Evolutionary conservation across 2,797 vertebrate species (phyloP), one percentile per base, ranked within the genome.

Genomic region (Artibeus lituratus): DNA sequence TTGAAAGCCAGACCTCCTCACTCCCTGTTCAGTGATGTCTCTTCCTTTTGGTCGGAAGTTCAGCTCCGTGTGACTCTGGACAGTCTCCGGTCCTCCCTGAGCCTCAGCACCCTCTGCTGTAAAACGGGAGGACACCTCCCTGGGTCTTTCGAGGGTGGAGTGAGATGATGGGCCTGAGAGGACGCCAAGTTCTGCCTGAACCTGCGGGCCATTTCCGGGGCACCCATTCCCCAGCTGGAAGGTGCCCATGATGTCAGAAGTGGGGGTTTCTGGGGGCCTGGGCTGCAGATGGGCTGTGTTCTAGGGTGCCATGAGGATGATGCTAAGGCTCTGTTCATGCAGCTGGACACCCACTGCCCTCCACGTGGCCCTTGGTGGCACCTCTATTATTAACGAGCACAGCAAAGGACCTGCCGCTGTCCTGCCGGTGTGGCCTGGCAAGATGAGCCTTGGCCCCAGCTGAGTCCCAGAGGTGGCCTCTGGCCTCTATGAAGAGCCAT

Each of bases 401-500:
- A 73, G 24, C 72, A 81, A 88, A 86, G 26, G 70, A 59, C 10
- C 0, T 4, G 24, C 26, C n/a, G 22, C 39, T 26, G 10, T 57
- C 73, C 81, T 3, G 1, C 57, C 7, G 6, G 51, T 1, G 15
- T 11, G 78, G 59, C 84, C 42, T 6, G 2, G 86, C 21, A 44
- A 91, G 93, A 82, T 67, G 78, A 92, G 55, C 91, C 2, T 10
- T 59, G 62, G 67, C 42, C 59, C 87, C 37, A 62, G 69, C 67
- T 2, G 2, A 51, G 51, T 76, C 62, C 78, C 77, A 35, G 51
- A 59, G 80, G 78, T 86, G 39, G 89, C 87, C 78, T 78, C 87
- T 74, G 76, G 87, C 80, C 92, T 95, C 95, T 93, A 81, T 95
- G 90, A 90, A 94, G 90, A 94, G 51, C 82, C n/a, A 14, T 72